These are phyloP conservation scores for Axea sp. DNA, from an alignment of 2,888 invertebrate species.

Conservation along the genomic window DNA sequence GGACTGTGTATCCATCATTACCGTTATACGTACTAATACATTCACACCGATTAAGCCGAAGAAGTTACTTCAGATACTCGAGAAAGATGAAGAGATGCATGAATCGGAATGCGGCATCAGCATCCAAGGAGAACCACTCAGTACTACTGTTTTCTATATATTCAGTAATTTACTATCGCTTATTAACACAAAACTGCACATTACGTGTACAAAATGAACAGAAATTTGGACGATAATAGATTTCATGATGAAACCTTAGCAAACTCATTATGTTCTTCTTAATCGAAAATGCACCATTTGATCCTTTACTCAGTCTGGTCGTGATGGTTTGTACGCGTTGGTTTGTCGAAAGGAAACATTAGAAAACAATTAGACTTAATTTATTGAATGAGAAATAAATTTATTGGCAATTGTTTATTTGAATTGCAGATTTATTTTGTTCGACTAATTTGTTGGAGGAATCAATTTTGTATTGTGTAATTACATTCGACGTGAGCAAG, in stretches of 20 bases:
- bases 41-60: neutral
- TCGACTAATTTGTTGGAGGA: slow-evolving; percentile 10
- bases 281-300: neutral
- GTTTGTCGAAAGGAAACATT: slow-evolving; percentile 15
- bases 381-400: slow-evolving; percentile 2
- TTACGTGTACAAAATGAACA: slow-evolving; percentile 23
- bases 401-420: slow-evolving; percentile 5
- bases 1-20: slow-evolving; percentile 42
- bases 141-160: slow-evolving; percentile 71
- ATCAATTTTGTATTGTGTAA: slow-evolving; percentile 15
- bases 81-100: slow-evolving; percentile 68
- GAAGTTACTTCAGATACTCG: slow-evolving; percentile 27
- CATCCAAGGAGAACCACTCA: slow-evolving; percentile 76
- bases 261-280: no score
- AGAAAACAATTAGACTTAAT: slow-evolving; percentile 38
- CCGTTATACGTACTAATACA: slow-evolving; percentile 28
- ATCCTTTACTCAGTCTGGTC: no score
- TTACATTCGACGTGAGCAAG: neutral
- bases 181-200: slow-evolving; percentile 33
- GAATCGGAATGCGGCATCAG: slow-evolving; percentile 75
- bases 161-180: slow-evolving; percentile 61
- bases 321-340: no score
- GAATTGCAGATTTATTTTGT: slow-evolving; percentile 16
- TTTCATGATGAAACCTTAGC: slow-evolving; percentile 1
- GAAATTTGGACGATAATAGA: slow-evolving; percentile 7